Percentiles rank a stretch among this genome's conserved stretches.
These are phyloP conservation scores for Hemistola chrysoprasaria DNA, from an alignment of 2,888 invertebrate genomes.

Conservation along the genomic window DNA sequence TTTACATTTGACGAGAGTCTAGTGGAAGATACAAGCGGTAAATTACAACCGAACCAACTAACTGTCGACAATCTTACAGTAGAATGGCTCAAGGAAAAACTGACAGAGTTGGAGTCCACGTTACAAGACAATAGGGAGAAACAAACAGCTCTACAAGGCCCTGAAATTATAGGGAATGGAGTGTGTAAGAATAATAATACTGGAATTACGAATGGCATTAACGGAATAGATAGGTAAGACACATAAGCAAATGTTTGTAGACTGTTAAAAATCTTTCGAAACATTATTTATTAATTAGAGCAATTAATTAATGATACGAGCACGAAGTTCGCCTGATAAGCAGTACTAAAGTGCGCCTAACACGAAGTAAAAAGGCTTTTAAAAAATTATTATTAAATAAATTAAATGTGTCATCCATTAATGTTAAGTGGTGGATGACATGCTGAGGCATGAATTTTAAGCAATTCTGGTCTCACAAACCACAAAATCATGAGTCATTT, in stretches of 20 bases:
- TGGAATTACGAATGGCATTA: slow-evolving; percentile 77
- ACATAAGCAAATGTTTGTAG: too few relatives aligned
- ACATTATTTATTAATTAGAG: too few relatives aligned
- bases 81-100: slow-evolving; percentile 92
- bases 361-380: too few relatives aligned
- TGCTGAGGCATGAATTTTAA: too few relatives aligned
- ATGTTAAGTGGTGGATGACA: too few relatives aligned
- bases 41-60: slow-evolving; percentile 91
- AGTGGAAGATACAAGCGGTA: slow-evolving; percentile 94
- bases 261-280: too few relatives aligned
- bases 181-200: slow-evolving; percentile 75
- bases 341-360: too few relatives aligned
- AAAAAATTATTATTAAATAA: too few relatives aligned
- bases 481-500: slow-evolving; percentile 12
- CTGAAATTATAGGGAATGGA: slow-evolving; percentile 76
- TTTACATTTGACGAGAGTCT: slow-evolving; percentile 94
- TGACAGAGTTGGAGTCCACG: slow-evolving; percentile 89
- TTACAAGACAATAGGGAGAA: slow-evolving; percentile 90
- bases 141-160: slow-evolving; percentile 81
- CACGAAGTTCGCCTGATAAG: too few relatives aligned
- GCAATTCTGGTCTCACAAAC: neutral
- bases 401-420: too few relatives aligned
- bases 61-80: slow-evolving; percentile 96
- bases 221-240: slow-evolving; percentile 74
- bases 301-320: too few relatives aligned